Conservation (phyloP, 2,113 vertebrate genomes). For the Oryzias javanicus region DNA sequence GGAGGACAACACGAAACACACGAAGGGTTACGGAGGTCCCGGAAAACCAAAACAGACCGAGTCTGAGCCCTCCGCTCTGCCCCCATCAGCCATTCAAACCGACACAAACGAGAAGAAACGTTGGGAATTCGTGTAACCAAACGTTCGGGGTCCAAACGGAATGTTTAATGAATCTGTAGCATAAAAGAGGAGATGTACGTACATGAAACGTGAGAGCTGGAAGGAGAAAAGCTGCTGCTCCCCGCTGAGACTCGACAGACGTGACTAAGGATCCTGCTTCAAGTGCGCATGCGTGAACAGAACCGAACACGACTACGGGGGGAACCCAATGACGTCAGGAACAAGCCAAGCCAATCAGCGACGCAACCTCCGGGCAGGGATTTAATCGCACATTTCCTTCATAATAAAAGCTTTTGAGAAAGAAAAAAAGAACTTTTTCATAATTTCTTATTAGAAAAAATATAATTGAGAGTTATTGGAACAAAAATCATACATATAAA, state of each 20-base stretch:
- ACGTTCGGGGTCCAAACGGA: too few relatives aligned
- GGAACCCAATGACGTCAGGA: conserved; percentile 59
- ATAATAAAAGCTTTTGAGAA: conserved; percentile 5
- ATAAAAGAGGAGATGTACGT: neutral
- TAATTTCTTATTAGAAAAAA: too few relatives aligned
- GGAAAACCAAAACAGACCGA: neutral
- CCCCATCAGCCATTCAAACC: conserved; percentile 2
- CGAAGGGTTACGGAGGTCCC: neutral
- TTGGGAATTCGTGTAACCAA: too few relatives aligned
- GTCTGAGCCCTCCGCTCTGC: neutral
- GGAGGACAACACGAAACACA: neutral
- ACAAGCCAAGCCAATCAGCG: conserved; percentile 41
- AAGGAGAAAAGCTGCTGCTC: neutral
- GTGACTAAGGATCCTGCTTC: fast-evolving
- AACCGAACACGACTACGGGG: conserved; percentile 27
- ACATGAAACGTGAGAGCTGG: neutral
- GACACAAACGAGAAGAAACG: neutral
- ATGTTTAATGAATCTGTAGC: neutral
- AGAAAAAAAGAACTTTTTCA: too few relatives aligned
- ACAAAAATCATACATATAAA: too few relatives aligned
- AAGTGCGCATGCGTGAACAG: conserved; percentile 48
- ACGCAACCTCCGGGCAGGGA: neutral
- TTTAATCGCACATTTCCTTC: neutral
- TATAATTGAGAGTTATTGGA: too few relatives aligned
- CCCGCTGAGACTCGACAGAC: neutral